phyloP scores from a whole-genome alignment of 1,140 invertebrate species.

The Brachionus angularis region DNA sequence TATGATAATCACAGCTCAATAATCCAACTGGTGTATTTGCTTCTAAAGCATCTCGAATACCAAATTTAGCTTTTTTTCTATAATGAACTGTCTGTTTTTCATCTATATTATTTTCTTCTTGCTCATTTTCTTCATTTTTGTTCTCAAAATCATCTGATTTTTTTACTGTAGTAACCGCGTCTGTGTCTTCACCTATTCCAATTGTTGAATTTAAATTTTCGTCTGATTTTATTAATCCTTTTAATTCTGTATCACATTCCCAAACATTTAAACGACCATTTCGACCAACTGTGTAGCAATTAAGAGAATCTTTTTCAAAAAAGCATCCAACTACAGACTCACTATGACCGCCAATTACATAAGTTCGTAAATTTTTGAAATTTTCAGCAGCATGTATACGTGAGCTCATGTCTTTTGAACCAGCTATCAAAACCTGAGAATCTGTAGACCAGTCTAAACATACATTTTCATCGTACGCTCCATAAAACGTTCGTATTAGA shows the following conservation, averaged over 20 bases:
- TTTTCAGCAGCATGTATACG: constrained; percentile 73
- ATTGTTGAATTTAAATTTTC: neutral
- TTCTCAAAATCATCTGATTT: constrained; percentile 51
- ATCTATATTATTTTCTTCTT: neutral
- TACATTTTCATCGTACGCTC: constrained; percentile 72
- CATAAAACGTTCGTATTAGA: constrained; percentile 75
- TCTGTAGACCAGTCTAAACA: constrained; percentile 86
- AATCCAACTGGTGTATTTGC: constrained; percentile 12
- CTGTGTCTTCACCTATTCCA: constrained; percentile 49
- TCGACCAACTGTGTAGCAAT: constrained; percentile 62
- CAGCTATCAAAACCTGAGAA: constrained; percentile 75
- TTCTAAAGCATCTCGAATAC: constrained; percentile 29
- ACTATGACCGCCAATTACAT: constrained; percentile 72
- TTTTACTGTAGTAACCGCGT: constrained; percentile 54
- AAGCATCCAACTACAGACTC: constrained; percentile 76
- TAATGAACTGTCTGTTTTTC: constrained; percentile 43
- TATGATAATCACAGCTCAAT: constrained; percentile 71
- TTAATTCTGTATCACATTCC: constrained; percentile 72
- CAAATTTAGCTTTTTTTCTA: constrained; percentile 45
- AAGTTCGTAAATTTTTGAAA: constrained; percentile 65
- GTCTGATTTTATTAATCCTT: constrained; percentile 61
- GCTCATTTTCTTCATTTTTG: constrained; percentile 4
- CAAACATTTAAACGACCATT: constrained; percentile 75
- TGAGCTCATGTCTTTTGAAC: constrained; percentile 78
- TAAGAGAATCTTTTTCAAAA: constrained; percentile 78